Base-by-base conservation (phyloP, 2,797 vertebrate genomes). In the Pantherophis alleghaniensis region DNA sequence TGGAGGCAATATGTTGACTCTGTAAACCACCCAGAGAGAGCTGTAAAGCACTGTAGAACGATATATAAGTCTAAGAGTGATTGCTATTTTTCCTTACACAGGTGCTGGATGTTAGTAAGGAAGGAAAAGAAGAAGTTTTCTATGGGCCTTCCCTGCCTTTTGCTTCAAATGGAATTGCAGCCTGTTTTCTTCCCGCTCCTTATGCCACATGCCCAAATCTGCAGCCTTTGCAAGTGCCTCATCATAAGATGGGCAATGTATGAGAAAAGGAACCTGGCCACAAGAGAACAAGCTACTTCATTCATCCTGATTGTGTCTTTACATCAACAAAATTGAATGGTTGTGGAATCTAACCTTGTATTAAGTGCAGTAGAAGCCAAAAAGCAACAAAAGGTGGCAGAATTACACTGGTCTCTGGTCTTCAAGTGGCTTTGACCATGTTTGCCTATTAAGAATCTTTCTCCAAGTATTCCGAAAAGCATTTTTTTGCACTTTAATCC, bases 81-180 rank as follows among this genome's bases (percentile, higher is more conserved):
- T 37, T 20, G n/a, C 32, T 74, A 0, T 0, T 93, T 93, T 95
- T 92, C 87, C 14, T 92, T 94, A 92, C 93, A 51, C 95, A 99
- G 99, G 99, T 99, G 92, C 95, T 99, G 97, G 99, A 99, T 95
- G 98, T 99, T 88, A 99, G 99, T 94, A 97, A 97, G 92, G 99
- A 99, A 96, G 99, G 99, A 92, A 99, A 99, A 96, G 99, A 99
- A 96, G 99, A 99, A 96, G 99, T 99, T 51, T 99, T 99, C 97
- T 99, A 99, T 1, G 99, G 99, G 53, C 99, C 99, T 3, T 99
- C 98, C 0, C 98, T 99, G 90, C 99, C 99, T 2, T 99, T 99
- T 0, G 99, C 99, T 96, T 99, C 99, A 93, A 99, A 99, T 1
- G 99, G 99, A 60, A 98, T 99, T 93, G 99, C 99, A 7, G 98